Base-by-base conservation (phyloP, 2,888 invertebrate species). In the Nomada ferruginata region DNA sequence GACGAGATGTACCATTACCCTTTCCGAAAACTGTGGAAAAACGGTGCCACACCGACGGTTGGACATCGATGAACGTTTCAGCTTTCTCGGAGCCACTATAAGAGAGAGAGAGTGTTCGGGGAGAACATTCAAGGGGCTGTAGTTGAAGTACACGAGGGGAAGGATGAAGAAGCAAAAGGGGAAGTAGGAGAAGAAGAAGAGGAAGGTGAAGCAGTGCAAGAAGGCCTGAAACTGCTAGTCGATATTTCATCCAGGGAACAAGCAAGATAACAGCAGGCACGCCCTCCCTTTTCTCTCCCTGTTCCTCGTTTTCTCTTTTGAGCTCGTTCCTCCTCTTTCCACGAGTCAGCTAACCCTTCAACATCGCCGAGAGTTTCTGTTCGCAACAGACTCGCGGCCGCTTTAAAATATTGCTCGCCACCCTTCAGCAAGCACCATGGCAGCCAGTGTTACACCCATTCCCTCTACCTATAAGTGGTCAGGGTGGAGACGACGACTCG, bases 161-260 rank as follows among this genome's bases (percentile, higher is more conserved):
- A 76, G 76, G 78, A 83, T 29, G 50, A 29, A 65, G 75, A 76
- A 76, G 69, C 70, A 77, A 69, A 81, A 65, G 36, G 36, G 83
- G 68, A 71, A 79, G 63, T 68, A 70, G 82, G 81, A 53, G 57
- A 23, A 69, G 79, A 72, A 69, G 69, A 73, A 76, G 55, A 80
- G 59, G 80, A 74, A 74, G 82, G 76, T 60, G 66, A 64, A 60
- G 64, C 61, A 63, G 71, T 70, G 78, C 84, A 80, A 78, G 81
- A 86, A 87, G 81, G 76, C 82, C 85, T 82, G 89, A 82, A 88
- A 87, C 91, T 91, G 91, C 91, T 90, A 89, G 91, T 90, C 92
- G 90, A 92, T 92, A 92, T 92, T 92, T 92, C 92, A 92, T 91
- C 89, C 90, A 84, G 85, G 73, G 92, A 92, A 92, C 92, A 91